phyloP scores from a whole-genome alignment of 30 jellyfish, hydroid and myxozoan genomes.

The Turritopsis dohrnii region DNA sequence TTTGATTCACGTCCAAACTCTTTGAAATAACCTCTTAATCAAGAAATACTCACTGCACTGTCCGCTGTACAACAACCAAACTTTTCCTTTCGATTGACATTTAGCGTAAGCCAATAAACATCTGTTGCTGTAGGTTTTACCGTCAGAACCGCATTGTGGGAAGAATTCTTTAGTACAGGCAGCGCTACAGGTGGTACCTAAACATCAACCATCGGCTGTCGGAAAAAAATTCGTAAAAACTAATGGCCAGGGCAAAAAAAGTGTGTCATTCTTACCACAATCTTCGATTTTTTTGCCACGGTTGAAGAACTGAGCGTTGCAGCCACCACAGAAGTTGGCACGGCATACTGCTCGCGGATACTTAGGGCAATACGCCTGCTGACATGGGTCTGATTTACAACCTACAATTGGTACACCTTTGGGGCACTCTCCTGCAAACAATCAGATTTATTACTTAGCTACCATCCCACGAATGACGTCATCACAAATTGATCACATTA shows the following conservation, averaged over 20 bases:
- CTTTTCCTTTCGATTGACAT: slow-evolving; percentile 51
- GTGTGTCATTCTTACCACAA: not conserved
- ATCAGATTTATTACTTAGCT: no score
- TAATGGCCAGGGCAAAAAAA: not conserved
- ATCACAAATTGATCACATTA: no score
- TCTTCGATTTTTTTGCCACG: not conserved
- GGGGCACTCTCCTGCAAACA: not conserved
- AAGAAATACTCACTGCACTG: slow-evolving; percentile 51
- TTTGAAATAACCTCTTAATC: not conserved
- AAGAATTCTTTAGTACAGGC: slow-evolving; percentile 44
- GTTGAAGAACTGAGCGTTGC: slow-evolving; percentile 5
- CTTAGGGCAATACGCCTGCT: not conserved
- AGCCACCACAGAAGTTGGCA: not conserved
- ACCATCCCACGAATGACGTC: no score
- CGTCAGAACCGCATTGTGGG: slow-evolving; percentile 73
- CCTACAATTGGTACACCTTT: not conserved
- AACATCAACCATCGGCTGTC: not conserved
- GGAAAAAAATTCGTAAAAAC: not conserved
- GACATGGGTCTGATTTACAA: not conserved
- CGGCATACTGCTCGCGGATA: slow-evolving; percentile 9
- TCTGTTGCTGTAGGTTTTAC: slow-evolving; percentile 54
- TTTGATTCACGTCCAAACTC: no score
- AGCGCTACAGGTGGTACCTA: slow-evolving; percentile 51
- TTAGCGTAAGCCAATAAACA: slow-evolving; percentile 52
- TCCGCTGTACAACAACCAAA: slow-evolving; percentile 36